Base-by-base conservation (phyloP, 2,113 vertebrate species). In the Corythoichthys haematopterus region DNA sequence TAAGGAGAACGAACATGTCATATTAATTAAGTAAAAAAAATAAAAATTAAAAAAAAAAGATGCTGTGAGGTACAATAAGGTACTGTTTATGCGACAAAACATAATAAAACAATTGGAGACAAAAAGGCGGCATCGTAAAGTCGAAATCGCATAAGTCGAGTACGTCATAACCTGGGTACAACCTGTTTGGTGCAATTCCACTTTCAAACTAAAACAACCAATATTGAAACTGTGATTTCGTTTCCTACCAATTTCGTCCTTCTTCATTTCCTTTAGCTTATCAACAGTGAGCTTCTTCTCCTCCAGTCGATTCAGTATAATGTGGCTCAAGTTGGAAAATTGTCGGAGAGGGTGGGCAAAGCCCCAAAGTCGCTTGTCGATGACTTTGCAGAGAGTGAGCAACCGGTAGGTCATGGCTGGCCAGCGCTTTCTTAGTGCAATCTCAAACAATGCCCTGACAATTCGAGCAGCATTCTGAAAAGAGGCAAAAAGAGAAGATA, bases 231-330 rank as follows among this genome's bases (percentile, higher is more conserved):
- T 9, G 28, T 48, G 65, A 58, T 15, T 20, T 63, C 4, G 40
- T 43, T 56, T 40, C 90, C 93, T 92, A 99, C 97, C 97, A 69
- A 99, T 99, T 89, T 99, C 97, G 75, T 99, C 96, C 87, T 98
- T 98, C 76, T 91, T 93, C 97, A 98, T 98, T 78, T 99, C 97
- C 89, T 94, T 98, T 53, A 99, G 92, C 69, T 95, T 96, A 91
- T 99, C 97, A 77, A 99, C 71, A 10, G 92, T 94, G 43, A 99
- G 94, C 15, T 95, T 96, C 91, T 92, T 95, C 77, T 96, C 95
- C 82, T 99, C 97, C 85, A 98, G 61, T 75, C 93, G 94, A 75
- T 91, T 84, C 62, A 99, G 92, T 20, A 96, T 92, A 0, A 92
- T 81, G 5, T 90, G 90, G 50, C 95, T 95, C n/a, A 99, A 80